Conservation (phyloP, 2,888 invertebrate species). For the Apoda limacodes region DNA sequence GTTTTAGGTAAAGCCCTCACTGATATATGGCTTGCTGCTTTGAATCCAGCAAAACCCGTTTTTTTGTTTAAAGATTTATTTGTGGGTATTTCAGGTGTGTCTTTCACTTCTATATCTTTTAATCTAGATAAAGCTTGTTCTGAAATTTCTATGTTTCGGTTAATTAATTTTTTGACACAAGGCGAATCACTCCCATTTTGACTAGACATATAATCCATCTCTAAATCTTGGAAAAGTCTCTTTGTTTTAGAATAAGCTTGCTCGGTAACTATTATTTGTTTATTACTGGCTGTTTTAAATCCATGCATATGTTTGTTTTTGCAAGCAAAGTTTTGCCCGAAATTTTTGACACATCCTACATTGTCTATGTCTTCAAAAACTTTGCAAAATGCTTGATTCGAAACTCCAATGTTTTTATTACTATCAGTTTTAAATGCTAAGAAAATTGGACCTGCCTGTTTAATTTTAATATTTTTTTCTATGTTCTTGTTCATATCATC, state of each 20-base stretch:
- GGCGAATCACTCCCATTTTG: not conserved
- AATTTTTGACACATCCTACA: too few relatives aligned
- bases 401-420: too few relatives aligned
- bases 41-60: slow-evolving; percentile 23
- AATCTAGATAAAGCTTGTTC: not conserved
- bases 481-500: too few relatives aligned
- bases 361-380: too few relatives aligned
- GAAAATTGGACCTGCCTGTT: too few relatives aligned
- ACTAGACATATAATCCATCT: slow-evolving; percentile 14
- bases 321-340: too few relatives aligned
- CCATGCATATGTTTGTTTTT: too few relatives aligned
- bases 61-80: slow-evolving; percentile 9
- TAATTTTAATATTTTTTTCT: too few relatives aligned
- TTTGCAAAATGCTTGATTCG: too few relatives aligned
- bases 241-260: slow-evolving; percentile 25
- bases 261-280: slow-evolving; percentile 32
- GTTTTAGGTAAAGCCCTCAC: slow-evolving; percentile 22
- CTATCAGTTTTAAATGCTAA: too few relatives aligned
- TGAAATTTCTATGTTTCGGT: slow-evolving; percentile 3
- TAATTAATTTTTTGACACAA: too few relatives aligned
- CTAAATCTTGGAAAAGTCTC: slow-evolving; percentile 27
- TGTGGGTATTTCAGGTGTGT: slow-evolving; percentile 4
- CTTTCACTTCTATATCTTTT: slow-evolving; percentile 1
- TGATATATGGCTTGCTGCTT: slow-evolving; percentile 34
- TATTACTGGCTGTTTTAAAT: slow-evolving; percentile 42